Evolutionary conservation across 2,888 invertebrate genomes (phyloP), one percentile per base, ranked within the genome.

Genomic region (Stenotaenia linearis): DNA sequence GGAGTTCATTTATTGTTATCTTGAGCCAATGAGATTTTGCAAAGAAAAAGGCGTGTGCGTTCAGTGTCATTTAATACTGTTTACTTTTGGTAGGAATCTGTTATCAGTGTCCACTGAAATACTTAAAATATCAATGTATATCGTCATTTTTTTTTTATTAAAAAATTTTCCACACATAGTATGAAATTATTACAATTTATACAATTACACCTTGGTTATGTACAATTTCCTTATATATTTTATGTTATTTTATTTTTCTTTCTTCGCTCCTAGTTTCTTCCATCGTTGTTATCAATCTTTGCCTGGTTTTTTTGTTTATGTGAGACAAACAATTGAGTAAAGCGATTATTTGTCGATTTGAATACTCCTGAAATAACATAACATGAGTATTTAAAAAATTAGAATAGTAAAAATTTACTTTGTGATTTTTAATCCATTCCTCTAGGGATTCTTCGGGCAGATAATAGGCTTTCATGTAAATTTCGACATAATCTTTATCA

Each of bases 381-480:
- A 45, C 12, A 18, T 45, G 4, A 9, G 4, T 45, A 7, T 45
- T n/a, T n/a, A 45, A 7, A 45, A 45, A 45, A 45, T 45, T 9
- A 45, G 4, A 45, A 45, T n/a, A 12, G 12, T 4, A 9, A 45
- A 9, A 45, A 45, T 28, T 23, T 86, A 92, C 92, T 80, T 90
- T 90, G 85, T 96, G 93, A 56, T 93, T 92, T 82, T 90, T 90
- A 7, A 98, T 90, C 91, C 98, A 99, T 77, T 91, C 91, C 85
- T 98, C 97, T 50, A 99, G 88, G 79, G 92, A 92, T 81, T 90
- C 90, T 84, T 97, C 92, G 0, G 97, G 95, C 82, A 96, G 89
- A 88, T 99, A 99, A 86, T 93, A 99, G 0, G 98, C 97, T 86
- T 98, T 98, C 0, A 99, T 94, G 85, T 97, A 99, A 79, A 91